Percentiles rank a stretch among this genome's conserved stretches.
phyloP scores from a whole-genome alignment of 2,888 invertebrate species.

The Vesta saturnalis region DNA sequence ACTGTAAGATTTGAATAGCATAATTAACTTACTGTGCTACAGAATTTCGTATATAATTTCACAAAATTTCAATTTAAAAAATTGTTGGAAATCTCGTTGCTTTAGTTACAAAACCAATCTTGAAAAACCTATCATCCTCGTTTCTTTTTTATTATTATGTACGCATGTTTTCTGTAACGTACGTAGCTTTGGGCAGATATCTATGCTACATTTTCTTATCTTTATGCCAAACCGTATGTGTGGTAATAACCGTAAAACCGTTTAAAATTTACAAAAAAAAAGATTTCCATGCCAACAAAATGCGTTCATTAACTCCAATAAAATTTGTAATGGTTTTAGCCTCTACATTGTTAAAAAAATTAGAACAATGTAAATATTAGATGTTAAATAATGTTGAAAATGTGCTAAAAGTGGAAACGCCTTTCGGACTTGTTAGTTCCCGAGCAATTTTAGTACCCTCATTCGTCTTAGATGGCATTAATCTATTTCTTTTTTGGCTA shows the following conservation, averaged over 20 bases:
- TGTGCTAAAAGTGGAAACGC: constrained; percentile 7
- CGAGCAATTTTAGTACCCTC: constrained; percentile 15
- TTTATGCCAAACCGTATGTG: constrained; percentile 1
- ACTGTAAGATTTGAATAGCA: constrained; percentile 20
- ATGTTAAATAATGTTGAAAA: constrained; percentile 4
- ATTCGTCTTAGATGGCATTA: constrained; percentile 8
- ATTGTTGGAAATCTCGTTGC: not conserved
- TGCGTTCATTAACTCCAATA: not conserved
- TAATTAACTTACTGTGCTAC: constrained; percentile 27
- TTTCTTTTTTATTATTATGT: not conserved
- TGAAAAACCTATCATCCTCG: not conserved
- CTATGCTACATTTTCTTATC: constrained; percentile 11
- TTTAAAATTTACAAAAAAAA: constrained; percentile 7
- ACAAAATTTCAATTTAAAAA: constrained; percentile 3
- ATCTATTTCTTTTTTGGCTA: constrained; percentile 12
- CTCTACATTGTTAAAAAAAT: not conserved
- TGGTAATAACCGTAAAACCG: constrained; percentile 9
- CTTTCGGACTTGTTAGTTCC: constrained; percentile 14
- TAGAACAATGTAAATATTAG: constrained; percentile 2
- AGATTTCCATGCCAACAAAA: too few relatives aligned
- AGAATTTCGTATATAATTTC: constrained; percentile 19
- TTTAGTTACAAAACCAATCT: not conserved
- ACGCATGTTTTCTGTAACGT: not conserved
- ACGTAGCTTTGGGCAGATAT: not conserved
- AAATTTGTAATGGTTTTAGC: not conserved